Base-by-base conservation (phyloP, 1,140 invertebrate genomes). In the Drosophila paulistorum region DNA sequence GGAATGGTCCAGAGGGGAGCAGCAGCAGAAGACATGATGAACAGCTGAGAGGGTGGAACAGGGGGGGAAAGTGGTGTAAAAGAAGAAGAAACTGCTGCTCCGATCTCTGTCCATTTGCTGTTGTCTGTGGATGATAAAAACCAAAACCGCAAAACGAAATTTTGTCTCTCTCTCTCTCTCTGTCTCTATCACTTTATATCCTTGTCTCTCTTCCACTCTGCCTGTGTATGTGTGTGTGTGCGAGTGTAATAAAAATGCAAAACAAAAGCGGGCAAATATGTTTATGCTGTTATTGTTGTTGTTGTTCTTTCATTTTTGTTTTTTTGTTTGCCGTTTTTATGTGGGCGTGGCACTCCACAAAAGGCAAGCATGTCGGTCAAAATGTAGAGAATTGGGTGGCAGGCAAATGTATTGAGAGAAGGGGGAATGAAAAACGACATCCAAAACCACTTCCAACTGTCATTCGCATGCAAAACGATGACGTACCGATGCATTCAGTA, bases 81-180 rank as follows among this genome's bases (percentile, higher is more conserved):
- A 9, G n/a, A 35, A 10, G 55, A 4, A 30, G 6, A 17, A 23
- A 20, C 39, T 65, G 65, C 65, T 57, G 54, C 61, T 42, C 41
- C 33, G 61, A 65, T 66, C 35, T 63, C 41, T 63, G 42, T 61
- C 37, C 59, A n/a, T 17, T 42, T 17, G n/a, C 26, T 33, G 39
- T n/a, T 75, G 72, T 75, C 71, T 74, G 77, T 76, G 77, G 64
- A 68, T 80, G 83, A 86, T 86, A 86, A 87, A 87, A 86, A 86
- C 83, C 83, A 87, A 87, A 86, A 86, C 83, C 83, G 68, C 83
- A 86, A 82, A 83, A 75, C 84, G 76, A 83, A 80, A 83, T 82
- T 71, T 81, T 73, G 48, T 81, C 69, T 68, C 17, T 48, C 45
- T 48, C 45, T 73, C 33, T 81, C 68, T 65, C 41, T 68, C 41